Base-by-base conservation (phyloP, 2,888 invertebrate species). In the Scaptomyza caliginosa region DNA sequence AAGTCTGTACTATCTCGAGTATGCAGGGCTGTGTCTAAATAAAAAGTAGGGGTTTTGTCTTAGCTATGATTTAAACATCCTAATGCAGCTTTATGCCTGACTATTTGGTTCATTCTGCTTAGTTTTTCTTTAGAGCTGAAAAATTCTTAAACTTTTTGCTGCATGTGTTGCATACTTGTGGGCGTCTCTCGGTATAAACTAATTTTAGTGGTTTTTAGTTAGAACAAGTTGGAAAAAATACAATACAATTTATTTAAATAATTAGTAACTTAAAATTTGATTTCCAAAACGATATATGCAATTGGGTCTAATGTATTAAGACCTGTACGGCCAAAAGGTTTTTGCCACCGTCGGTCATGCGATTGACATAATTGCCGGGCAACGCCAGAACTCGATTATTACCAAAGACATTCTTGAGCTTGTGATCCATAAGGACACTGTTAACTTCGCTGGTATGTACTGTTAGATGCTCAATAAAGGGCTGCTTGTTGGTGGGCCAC, bases 401-500 rank as follows among this genome's bases (percentile, higher is more conserved):
- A n/a, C 55, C 52, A 28, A 59, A 86, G 7, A 91, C 70, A 32
- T 62, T 60, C 1, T 24, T 24, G 0, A 78, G 52, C 11, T 66
- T 67, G 39, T 88, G 89, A 0, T 74, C 63, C 1, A 74, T 67
- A 11, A 86, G 79, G 11, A 90, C 71, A 4, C 89, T 88, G 57
- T 89, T 88, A 40, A 90, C 59, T 30, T 81, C 70, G 6, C 85
- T 82, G 24, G 89, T 88, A 7, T 86, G 85, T 4, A 88, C 89
- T n/a, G 75, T 38, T n/a, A 88, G 80, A 11, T 82, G 7, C 38
- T 73, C 28, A 68, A 84, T 26, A 56, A 68, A 6, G 16, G 56
- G 38, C 51, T 72, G 13, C 46, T 65, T 49, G 59, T 57, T 36
- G 0, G 87, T 71, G 6, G 83, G 74, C 89, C 89, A 90, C 2